Evolutionary conservation across 2,888 invertebrate genomes (phyloP).

Genomic region (Lamellibrachia columna): DNA sequence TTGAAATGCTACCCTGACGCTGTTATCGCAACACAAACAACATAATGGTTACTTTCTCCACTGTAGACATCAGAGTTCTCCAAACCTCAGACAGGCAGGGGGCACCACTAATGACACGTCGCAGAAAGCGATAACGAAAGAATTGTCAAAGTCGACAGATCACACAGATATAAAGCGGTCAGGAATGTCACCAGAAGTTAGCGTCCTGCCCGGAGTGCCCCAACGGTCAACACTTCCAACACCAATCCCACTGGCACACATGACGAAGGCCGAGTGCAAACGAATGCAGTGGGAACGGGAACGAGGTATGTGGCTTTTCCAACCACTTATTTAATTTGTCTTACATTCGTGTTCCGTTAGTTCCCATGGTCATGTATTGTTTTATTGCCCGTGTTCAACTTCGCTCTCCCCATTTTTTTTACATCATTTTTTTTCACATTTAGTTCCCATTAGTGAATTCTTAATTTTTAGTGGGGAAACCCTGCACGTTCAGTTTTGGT

Average conservation of each 20-base stretch:
- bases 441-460: neutral
- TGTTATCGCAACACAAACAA: neutral
- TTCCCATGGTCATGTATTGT: neutral
- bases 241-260: neutral
- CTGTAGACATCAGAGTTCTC: neutral
- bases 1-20: neutral
- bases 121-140: neutral
- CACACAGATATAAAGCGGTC: neutral
- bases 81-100: neutral
- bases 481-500: neutral
- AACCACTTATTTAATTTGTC: neutral
- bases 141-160: neutral
- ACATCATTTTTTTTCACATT: neutral
- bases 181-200: neutral
- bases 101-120: neutral
- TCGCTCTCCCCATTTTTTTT: neutral
- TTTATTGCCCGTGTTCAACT: neutral
- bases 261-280: conserved; percentile 79
- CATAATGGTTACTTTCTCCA: neutral
- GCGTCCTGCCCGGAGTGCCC: neutral
- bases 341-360: neutral
- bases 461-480: neutral
- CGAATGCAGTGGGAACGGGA: conserved; percentile 92
- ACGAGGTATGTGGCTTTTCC: conserved; percentile 74
- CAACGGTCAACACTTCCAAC: neutral